phyloP scores from a whole-genome alignment of 2,888 invertebrate genomes.

The Electrophaes corylata region DNA sequence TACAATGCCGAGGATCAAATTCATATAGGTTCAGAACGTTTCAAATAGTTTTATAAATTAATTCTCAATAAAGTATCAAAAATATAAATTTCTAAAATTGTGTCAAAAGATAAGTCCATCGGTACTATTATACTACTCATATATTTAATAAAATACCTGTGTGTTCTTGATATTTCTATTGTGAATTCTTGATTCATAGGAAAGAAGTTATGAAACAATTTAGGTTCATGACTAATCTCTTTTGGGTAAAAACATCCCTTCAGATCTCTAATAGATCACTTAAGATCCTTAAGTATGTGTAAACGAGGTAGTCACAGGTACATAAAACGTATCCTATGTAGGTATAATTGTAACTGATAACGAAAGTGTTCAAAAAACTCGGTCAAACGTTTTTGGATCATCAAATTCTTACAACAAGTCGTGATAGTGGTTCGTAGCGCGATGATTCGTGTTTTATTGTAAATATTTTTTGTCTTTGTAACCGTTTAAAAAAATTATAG shows the following conservation, averaged over 20 bases:
- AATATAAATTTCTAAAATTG: neutral
- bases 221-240: neutral
- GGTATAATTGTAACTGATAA: neutral
- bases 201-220: neutral
- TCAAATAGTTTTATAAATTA: neutral
- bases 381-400: no score
- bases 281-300: neutral
- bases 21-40: no score
- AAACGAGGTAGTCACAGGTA: neutral
- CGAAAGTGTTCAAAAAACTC: neutral
- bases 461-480: neutral
- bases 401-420: no score
- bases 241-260: neutral
- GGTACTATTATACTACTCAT: neutral
- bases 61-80: neutral
- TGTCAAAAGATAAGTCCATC: neutral
- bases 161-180: constrained; percentile 1
- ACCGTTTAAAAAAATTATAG: neutral
- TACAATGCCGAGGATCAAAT: neutral
- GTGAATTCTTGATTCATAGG: neutral
- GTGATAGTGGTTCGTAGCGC: neutral
- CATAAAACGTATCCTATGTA: neutral
- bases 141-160: neutral
- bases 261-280: neutral
- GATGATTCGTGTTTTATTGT: neutral